A percentile compares a stretch with the other conserved stretches of the same genome.
phyloP scores from a whole-genome alignment of 2,888 invertebrate genomes.

The Rhogogaster chlorosoma region DNA sequence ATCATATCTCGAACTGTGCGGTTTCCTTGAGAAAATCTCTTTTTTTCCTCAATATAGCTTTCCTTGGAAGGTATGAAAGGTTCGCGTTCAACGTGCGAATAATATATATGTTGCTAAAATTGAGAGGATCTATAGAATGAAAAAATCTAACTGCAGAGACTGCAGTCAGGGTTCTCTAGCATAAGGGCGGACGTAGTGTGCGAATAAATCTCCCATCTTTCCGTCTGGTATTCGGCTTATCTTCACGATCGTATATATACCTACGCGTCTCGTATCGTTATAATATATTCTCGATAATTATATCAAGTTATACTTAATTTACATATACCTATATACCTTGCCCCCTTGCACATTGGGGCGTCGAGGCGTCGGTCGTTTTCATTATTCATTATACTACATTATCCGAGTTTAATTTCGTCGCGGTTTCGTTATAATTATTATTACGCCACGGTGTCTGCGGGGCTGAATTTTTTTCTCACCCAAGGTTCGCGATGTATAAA shows the following conservation, averaged over 20 bases:
- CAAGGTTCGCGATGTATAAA: background rate
- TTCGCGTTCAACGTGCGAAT: too few species aligned
- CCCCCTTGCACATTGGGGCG: background rate
- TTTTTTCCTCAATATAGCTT: background rate
- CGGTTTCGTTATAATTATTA: constrained; percentile 8
- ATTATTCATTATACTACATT: constrained; percentile 25
- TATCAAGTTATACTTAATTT: background rate
- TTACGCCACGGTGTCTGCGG: constrained; percentile 14
- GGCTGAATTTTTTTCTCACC: constrained; percentile 14
- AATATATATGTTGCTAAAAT: background rate
- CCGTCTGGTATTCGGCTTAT: background rate
- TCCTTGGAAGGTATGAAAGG: background rate
- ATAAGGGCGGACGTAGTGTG: background rate
- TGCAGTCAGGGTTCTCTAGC: background rate
- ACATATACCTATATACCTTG: background rate
- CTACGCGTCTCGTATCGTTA: background rate
- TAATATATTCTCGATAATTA: background rate
- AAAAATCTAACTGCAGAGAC: background rate
- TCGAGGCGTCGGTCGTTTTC: background rate
- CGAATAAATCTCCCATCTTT: background rate
- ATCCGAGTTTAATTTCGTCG: constrained; percentile 19
- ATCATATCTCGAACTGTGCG: background rate
- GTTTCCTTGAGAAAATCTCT: background rate
- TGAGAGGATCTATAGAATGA: background rate
- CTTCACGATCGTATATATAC: background rate